Conservation (phyloP, 2,113 vertebrate genomes). For the Pseudorhombus dupliciocellatus region DNA sequence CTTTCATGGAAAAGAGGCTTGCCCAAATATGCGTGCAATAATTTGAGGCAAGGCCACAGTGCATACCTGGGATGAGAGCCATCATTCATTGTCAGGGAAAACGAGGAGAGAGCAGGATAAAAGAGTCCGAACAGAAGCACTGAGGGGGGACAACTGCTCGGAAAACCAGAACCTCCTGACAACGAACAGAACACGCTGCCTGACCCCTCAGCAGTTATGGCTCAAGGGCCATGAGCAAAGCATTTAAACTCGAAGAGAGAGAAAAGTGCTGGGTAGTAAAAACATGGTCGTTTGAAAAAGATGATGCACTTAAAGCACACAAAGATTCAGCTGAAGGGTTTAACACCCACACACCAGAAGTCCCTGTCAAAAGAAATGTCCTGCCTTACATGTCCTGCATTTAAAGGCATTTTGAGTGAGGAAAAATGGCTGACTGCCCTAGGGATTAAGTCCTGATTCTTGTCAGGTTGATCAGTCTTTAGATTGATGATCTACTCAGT, state of each 20-base stretch:
- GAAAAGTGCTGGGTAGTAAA: background rate
- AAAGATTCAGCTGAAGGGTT: slow-evolving; percentile 23
- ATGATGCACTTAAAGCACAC: slow-evolving; percentile 19
- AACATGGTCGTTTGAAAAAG: slow-evolving; percentile 20
- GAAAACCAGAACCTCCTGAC: slow-evolving; percentile 11
- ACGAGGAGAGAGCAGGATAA: slow-evolving; percentile 3
- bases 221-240: slow-evolving; percentile 7
- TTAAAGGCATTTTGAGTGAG: slow-evolving; percentile 1
- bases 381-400: slow-evolving; percentile 15
- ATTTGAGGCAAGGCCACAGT: slow-evolving; percentile 50
- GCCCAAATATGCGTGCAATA: slow-evolving; percentile 54
- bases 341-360: slow-evolving; percentile 8
- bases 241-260: background rate
- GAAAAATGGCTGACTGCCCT: slow-evolving; percentile 1
- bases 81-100: slow-evolving; percentile 46
- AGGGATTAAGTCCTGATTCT: background rate
- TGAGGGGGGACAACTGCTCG: background rate
- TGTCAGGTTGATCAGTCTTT: slow-evolving; percentile 7
- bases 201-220: background rate
- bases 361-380: slow-evolving; percentile 10
- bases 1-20: slow-evolving; percentile 69
- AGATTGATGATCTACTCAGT: background rate
- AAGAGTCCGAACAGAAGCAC: slow-evolving; percentile 29
- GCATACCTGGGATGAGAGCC: slow-evolving; percentile 60
- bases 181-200: background rate